A percentile compares a stretch with the other conserved stretches of the same genome.
Conservation (phyloP, 2,797 vertebrate genomes). For the Simalia tracyae region DNA sequence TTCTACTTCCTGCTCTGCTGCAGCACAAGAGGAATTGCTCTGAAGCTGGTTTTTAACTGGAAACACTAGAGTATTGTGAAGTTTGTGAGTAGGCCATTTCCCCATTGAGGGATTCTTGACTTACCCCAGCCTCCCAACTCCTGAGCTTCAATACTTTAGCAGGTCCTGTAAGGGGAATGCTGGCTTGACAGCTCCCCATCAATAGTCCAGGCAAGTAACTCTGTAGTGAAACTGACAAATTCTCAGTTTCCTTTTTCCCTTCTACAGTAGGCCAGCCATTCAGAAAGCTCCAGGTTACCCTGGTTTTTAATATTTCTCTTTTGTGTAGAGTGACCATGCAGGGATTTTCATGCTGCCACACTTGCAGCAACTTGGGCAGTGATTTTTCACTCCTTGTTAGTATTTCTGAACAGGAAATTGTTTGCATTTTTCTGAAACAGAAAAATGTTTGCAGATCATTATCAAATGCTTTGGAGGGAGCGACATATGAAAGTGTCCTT, state of each 20-base stretch:
- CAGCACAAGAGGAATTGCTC: not conserved
- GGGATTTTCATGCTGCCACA: not conserved
- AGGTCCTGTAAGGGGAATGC: not conserved
- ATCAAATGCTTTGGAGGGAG: not conserved
- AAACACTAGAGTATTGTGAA: not conserved
- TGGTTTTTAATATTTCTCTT: not conserved
- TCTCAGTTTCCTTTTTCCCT: not conserved
- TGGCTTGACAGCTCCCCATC: not conserved
- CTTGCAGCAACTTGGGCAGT: not conserved
- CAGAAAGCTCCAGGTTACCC: not conserved
- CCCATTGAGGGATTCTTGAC: not conserved
- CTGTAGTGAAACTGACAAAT: not conserved
- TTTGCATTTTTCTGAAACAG: not conserved
- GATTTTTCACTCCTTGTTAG: not conserved
- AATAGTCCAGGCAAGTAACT: not conserved
- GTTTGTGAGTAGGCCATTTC: too few relatives aligned
- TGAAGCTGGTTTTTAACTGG: not conserved
- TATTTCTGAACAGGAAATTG: not conserved
- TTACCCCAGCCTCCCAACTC: not conserved
- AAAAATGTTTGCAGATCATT: not conserved
- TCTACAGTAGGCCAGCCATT: not conserved
- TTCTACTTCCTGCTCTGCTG: too few relatives aligned
- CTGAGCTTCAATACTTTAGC: not conserved
- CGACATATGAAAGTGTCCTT: not conserved
- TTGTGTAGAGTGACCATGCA: not conserved